phyloP scores from a whole-genome alignment of 2,113 vertebrate genomes.

The Natator depressus region DNA sequence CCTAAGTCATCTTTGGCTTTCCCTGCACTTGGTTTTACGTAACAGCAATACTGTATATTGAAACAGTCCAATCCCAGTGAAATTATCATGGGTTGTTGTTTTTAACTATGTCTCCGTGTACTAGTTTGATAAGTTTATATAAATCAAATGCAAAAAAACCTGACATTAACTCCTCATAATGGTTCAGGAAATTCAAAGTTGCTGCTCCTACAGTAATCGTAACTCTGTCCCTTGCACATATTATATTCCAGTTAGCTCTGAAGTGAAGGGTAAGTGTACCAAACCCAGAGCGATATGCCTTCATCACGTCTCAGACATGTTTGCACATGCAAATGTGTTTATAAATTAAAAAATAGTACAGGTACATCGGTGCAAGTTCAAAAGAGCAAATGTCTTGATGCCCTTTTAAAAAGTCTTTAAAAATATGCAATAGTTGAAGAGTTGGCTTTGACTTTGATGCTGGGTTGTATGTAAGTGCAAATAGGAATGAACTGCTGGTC shows the following conservation, averaged over 20 bases:
- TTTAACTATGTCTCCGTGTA: slow-evolving; percentile 78
- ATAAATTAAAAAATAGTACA: slow-evolving; percentile 45
- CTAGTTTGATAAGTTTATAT: slow-evolving; percentile 81
- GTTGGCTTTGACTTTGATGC: slow-evolving; percentile 67
- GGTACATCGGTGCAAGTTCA: slow-evolving; percentile 66
- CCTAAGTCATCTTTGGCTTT: slow-evolving; percentile 76
- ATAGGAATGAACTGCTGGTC: not conserved
- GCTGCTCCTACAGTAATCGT: slow-evolving; percentile 69
- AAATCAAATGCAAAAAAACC: slow-evolving; percentile 68
- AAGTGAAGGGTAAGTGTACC: slow-evolving; percentile 64
- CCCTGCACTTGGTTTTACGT: slow-evolving; percentile 72
- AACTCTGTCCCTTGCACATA: slow-evolving; percentile 68
- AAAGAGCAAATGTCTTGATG: slow-evolving; percentile 25
- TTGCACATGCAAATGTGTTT: slow-evolving; percentile 61
- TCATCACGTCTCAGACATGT: slow-evolving; percentile 52
- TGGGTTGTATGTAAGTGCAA: slow-evolving; percentile 15
- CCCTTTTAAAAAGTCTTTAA: slow-evolving; percentile 48
- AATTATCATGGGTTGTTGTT: slow-evolving; percentile 74
- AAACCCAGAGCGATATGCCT: slow-evolving; percentile 50
- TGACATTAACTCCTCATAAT: slow-evolving; percentile 65
- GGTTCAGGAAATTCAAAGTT: slow-evolving; percentile 68
- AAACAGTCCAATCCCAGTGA: slow-evolving; percentile 64
- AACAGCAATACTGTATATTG: slow-evolving; percentile 81
- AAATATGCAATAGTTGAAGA: slow-evolving; percentile 69
- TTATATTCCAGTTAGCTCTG: slow-evolving; percentile 74